Conservation (phyloP, 2,113 vertebrate species). For the Nesospiza acunhae region DNA sequence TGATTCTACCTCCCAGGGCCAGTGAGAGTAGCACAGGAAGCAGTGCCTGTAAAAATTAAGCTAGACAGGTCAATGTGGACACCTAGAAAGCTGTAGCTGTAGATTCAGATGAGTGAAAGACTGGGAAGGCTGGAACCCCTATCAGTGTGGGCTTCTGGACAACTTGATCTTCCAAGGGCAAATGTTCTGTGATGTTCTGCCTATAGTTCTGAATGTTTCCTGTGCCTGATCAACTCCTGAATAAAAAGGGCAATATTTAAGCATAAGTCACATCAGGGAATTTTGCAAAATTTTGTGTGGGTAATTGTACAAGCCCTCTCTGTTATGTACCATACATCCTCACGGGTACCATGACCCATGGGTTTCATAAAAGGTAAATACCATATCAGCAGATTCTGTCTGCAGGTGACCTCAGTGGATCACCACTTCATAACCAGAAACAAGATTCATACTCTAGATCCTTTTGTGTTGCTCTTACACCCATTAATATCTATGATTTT, state of each 20-base stretch:
- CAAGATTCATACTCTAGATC: not conserved
- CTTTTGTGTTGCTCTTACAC: not conserved
- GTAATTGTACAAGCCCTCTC: not conserved
- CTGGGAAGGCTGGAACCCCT: not conserved
- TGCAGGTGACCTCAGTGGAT: not conserved
- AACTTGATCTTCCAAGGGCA: not conserved
- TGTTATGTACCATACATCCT: not conserved
- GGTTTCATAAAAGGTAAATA: slow-evolving; percentile 50
- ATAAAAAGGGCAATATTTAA: not conserved
- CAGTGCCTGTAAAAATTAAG: not conserved
- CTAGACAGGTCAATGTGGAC: not conserved
- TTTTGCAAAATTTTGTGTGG: not conserved
- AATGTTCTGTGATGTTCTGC: accelerated
- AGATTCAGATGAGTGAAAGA: not conserved
- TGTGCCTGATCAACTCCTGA: not conserved
- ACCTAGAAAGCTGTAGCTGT: not conserved
- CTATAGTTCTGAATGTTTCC: not conserved
- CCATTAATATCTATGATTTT: not conserved
- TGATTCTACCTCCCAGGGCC: not conserved
- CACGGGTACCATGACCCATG: not conserved
- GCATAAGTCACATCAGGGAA: not conserved
- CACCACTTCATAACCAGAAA: not conserved
- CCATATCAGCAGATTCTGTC: not conserved
- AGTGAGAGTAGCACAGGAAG: not conserved
- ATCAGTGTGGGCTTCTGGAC: not conserved